Evolutionary conservation across 1,140 invertebrate genomes (phyloP).

Genomic region (Drosophila ironensis): DNA sequence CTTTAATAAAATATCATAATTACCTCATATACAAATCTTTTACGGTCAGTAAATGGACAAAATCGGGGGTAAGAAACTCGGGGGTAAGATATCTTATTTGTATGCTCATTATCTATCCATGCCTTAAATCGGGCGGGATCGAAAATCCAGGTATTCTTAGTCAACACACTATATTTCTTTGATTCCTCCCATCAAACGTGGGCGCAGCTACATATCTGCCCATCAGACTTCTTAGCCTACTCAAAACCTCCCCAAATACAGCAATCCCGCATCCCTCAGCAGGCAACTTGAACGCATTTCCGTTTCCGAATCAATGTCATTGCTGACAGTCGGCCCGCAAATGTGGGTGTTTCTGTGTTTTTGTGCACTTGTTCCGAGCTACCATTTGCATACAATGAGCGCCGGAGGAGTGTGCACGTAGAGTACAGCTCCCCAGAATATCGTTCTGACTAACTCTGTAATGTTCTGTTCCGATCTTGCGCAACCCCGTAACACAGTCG

Average conservation of each 20-base stretch:
- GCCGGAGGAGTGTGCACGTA: constrained; percentile 47
- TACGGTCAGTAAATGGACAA: too few relatives aligned
- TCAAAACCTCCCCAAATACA: background rate
- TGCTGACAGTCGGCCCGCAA: constrained; percentile 41
- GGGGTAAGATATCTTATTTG: too few relatives aligned
- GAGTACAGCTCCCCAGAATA: constrained; percentile 21
- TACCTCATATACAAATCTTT: too few relatives aligned
- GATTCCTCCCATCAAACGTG: constrained; percentile 12
- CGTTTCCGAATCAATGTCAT: constrained; percentile 75
- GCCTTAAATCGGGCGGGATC: too few relatives aligned
- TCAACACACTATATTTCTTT: too few relatives aligned
- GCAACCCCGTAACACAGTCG: constrained; percentile 44
- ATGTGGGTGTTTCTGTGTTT: constrained; percentile 50
- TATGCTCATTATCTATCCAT: too few relatives aligned
- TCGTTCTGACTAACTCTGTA: background rate
- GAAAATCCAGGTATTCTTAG: too few relatives aligned
- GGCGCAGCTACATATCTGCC: constrained; percentile 17
- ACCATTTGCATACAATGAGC: constrained; percentile 71
- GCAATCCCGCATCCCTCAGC: constrained; percentile 2
- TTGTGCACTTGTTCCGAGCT: constrained; percentile 44
- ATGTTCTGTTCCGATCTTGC: constrained; percentile 49
- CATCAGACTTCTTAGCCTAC: constrained; percentile 35
- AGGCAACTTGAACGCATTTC: constrained; percentile 67
- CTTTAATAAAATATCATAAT: too few relatives aligned
- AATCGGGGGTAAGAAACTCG: too few relatives aligned